Conservation (phyloP, 2,888 invertebrate species). For the Sipunculus nudus region DNA sequence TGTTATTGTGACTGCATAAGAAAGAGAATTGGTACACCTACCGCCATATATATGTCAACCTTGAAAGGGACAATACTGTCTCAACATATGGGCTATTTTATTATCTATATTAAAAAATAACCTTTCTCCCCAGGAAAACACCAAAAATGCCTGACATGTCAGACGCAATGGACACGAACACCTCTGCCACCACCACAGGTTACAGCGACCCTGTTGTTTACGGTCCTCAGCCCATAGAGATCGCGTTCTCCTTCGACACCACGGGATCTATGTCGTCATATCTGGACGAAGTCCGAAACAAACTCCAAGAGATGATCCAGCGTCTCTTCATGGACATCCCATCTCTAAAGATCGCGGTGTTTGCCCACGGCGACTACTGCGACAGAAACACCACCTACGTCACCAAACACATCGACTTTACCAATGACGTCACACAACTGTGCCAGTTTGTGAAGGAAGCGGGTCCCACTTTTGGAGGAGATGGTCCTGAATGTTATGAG, state of each 20-base stretch:
- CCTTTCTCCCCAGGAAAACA: too few relatives aligned
- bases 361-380: conserved; percentile 63
- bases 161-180: too few relatives aligned
- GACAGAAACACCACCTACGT: conserved; percentile 52
- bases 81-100: too few relatives aligned
- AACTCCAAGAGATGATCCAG: conserved; percentile 54
- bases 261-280: conserved; percentile 57
- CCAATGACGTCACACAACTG: conserved; percentile 46
- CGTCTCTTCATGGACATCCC: conserved; percentile 59
- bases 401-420: conserved; percentile 53
- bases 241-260: conserved; percentile 57
- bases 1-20: too few relatives aligned
- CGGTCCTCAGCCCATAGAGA: conserved; percentile 51
- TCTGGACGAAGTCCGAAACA: conserved; percentile 50
- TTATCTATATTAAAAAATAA: too few relatives aligned
- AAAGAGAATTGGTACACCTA: too few relatives aligned
- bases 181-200: too few relatives aligned
- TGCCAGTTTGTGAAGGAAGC: conserved; percentile 49
- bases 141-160: too few relatives aligned
- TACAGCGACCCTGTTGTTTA: too few relatives aligned
- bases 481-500: conserved; percentile 60
- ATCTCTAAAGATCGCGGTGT: conserved; percentile 52
- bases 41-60: too few relatives aligned
- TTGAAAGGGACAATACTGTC: too few relatives aligned
- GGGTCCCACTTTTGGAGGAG: conserved; percentile 55